A percentile compares a stretch with the other conserved stretches of the same genome.
phyloP scores from a whole-genome alignment of 2,797 vertebrate genomes.

The Tapirus indicus region DNA sequence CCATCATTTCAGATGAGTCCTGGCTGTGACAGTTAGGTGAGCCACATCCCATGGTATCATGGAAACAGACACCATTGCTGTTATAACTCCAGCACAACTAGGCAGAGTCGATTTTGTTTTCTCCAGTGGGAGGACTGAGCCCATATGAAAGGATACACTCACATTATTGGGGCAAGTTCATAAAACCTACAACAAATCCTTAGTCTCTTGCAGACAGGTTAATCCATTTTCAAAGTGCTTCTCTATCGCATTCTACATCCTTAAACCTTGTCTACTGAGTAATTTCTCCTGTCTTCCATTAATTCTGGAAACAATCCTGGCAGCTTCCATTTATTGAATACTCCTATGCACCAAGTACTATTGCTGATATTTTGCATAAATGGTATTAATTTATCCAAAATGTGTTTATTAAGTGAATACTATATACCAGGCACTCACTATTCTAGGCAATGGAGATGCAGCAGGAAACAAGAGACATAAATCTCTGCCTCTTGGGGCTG shows the following conservation, averaged over 20 bases:
- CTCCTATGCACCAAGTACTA: not conserved
- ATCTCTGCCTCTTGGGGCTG: not conserved
- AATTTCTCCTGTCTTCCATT: not conserved
- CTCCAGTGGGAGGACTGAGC: not conserved
- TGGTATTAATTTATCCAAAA: slow-evolving; percentile 21
- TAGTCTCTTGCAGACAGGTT: not conserved
- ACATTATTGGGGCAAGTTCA: not conserved
- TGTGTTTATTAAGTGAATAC: not conserved
- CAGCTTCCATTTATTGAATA: slow-evolving; percentile 26
- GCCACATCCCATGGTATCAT: not conserved
- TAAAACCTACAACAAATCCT: not conserved
- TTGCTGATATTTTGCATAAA: not conserved
- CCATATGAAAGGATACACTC: not conserved
- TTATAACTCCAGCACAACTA: not conserved
- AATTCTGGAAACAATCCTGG: slow-evolving; percentile 2
- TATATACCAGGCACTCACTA: not conserved
- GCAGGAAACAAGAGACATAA: not conserved
- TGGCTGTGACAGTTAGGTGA: not conserved
- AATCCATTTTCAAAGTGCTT: not conserved
- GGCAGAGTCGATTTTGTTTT: not conserved
- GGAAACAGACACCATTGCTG: not conserved
- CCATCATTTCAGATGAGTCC: not conserved
- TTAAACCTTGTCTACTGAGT: not conserved
- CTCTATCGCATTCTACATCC: not conserved
- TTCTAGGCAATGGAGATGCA: not conserved